Conservation (phyloP, 2,113 vertebrate genomes). For the Osmerus mordax region DNA sequence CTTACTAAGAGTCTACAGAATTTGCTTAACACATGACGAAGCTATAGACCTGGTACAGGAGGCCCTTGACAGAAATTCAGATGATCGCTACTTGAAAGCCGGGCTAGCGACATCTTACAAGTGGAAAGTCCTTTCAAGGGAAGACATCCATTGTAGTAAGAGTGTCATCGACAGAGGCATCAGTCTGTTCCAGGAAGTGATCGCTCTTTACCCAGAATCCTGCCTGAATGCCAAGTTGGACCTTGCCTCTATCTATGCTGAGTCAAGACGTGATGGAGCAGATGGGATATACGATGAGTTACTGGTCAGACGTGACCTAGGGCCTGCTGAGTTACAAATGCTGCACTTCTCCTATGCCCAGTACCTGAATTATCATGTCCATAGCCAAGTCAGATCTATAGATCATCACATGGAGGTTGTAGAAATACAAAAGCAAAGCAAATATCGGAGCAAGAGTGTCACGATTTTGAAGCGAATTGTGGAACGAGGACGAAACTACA, state of each 20-base stretch:
- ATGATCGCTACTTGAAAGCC: conserved; percentile 38
- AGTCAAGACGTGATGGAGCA: background rate
- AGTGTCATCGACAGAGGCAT: conserved; percentile 27
- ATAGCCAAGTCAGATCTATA: conserved; percentile 7
- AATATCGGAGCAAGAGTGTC: conserved; percentile 26
- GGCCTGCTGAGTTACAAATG: conserved; percentile 24
- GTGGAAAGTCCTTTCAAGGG: conserved; percentile 20
- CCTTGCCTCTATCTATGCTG: conserved; percentile 36
- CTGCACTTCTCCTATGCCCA: conserved; percentile 37
- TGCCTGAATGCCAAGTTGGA: conserved; percentile 1
- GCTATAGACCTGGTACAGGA: conserved; percentile 49
- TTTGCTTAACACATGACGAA: conserved; percentile 37
- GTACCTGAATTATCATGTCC: background rate
- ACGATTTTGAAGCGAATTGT: conserved; percentile 20
- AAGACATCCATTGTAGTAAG: background rate
- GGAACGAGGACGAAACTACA: conserved; percentile 3
- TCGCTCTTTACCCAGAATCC: conserved; percentile 42
- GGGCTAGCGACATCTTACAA: conserved; percentile 43
- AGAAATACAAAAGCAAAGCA: conserved; percentile 3
- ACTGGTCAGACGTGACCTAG: background rate
- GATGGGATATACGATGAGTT: conserved; percentile 36
- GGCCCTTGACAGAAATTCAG: conserved; percentile 43
- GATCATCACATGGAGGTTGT: conserved; percentile 40
- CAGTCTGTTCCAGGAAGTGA: conserved; percentile 38
- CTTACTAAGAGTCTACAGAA: conserved; percentile 37